phyloP scores from a whole-genome alignment of 2,113 vertebrate species.

The Hippocampus comes region DNA sequence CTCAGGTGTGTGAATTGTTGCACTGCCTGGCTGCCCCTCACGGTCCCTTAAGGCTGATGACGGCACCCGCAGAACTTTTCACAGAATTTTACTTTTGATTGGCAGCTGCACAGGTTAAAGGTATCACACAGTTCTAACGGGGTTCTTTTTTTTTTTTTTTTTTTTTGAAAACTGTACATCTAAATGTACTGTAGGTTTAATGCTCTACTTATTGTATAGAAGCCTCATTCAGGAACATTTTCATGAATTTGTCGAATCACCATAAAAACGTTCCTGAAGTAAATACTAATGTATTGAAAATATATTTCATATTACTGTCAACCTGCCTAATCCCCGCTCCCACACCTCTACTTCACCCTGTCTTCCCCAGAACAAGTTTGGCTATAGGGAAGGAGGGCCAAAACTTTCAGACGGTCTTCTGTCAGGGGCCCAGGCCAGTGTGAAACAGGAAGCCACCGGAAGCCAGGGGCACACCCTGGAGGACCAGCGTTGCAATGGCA shows the following conservation, averaged over 20 bases:
- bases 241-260: background rate
- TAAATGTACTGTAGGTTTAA: background rate
- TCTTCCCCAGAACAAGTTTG: conserved; percentile 84
- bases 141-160: background rate
- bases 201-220: background rate
- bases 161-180: background rate
- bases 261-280: background rate
- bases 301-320: background rate
- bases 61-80: conserved; percentile 38
- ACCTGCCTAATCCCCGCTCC: background rate
- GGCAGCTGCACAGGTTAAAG: conserved; percentile 33
- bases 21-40: conserved; percentile 34
- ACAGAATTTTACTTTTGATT: conserved; percentile 26
- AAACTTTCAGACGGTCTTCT: conserved; percentile 65
- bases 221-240: background rate
- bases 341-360: background rate
- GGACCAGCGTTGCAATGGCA: conserved; percentile 88
- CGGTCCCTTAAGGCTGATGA: conserved; percentile 43
- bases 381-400: conserved; percentile 82
- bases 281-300: background rate
- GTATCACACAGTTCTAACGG: conserved; percentile 10
- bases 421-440: conserved; percentile 59
- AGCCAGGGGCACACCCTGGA: conserved; percentile 74
- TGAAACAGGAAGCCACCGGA: conserved; percentile 71
- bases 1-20: conserved; percentile 40